Evolutionary conservation across 2,888 invertebrate species (phyloP), one percentile per base, ranked within the genome.

Genomic region (Ernsta delagoae): DNA sequence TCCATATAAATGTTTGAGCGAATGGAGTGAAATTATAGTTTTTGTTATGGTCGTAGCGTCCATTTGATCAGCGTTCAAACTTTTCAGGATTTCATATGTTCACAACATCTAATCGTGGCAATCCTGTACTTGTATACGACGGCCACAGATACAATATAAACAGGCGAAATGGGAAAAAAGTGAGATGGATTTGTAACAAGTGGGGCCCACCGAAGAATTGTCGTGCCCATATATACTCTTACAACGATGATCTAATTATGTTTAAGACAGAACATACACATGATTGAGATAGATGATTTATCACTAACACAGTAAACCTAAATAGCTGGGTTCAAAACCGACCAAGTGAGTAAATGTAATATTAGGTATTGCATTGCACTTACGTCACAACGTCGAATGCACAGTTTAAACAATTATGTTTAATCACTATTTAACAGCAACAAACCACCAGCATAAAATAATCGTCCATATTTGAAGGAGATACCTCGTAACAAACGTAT

Each of bases 161-260:
- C 41, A 36, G 61, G 9, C 48, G 0, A 34, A 9, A 3, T 8
- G 3, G 43, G 50, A 65, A 31, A 11, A 71, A 60, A 39, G 62
- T 68, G 43, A 60, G 70, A 9, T 75, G 74, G 75, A 48, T 71
- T 2, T 74, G 75, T 57, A 59, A 59, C 7, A 75, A 74, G 43
- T 75, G 75, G 75, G 66, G 71, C 3, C 69, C 69, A 31, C 65
- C 57, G 0, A 50, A 8, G 7, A 70, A 72, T 3, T 79, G 79
- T 45, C 73, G 79, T 1, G 77, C 79, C 0, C 71, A 71, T 11
- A 70, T 81, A 12, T 54, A 71, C 24, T 34, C 56, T 4, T 56
- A 34, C 6, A 34, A 56, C 11, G n/a, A 56, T 34, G 56, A 56
- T 31, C 11, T 34, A 11, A 11, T 56, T 31, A 9, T 56, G 34